Evolutionary conservation across 1,140 invertebrate genomes (phyloP), one percentile per base, ranked within the genome.

Genomic region (Asobara japonica): DNA sequence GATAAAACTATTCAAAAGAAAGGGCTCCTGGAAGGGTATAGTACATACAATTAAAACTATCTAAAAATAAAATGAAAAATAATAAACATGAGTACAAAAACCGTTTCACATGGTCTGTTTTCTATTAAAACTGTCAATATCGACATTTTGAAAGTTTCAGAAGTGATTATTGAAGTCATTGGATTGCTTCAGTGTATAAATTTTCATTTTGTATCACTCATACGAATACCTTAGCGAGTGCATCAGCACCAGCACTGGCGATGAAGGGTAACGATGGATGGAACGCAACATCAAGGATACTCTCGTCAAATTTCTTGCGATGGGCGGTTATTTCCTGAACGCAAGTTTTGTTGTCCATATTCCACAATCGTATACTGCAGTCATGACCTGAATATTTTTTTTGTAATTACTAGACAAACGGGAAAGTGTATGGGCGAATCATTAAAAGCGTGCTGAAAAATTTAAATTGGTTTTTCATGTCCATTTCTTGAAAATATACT

Each of bases 301-400:
- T 96, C 89, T 99, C 98, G 87, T 99, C 98, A 89, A 98, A 98
- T 89, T 99, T 99, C 88, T 99, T 99, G 75, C 98, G 92, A 90
- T 99, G 98, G 75, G 97, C 97, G 45, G 98, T 99, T 82, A 99
- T 99, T 89, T 99, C 98, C 89, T 99, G 97, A 77, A 99, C 96
- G 90, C 98, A 99, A 66, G 96, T 98, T 88, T 97, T 97, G 89
- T 95, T 98, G 88, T 99, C 98, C 88, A 99, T 93, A 90, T 99
- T 97, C 98, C 98, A 99, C 81, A 99, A 91, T 86, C 98, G 92
- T 89, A 99, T 96, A 86, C 97, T 98, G 90, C 97, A 98, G 88
- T 99, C 98, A 89, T 99, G 98, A 88, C 94, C 94, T 95, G 41
- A 45, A 16, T n/a, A 16, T n/a, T n/a, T n/a, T n/a, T n/a, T n/a